Evolutionary conservation across 2,888 invertebrate species (phyloP), one percentile per base, ranked within the genome.

Genomic region (Habroteleia sp.): DNA sequence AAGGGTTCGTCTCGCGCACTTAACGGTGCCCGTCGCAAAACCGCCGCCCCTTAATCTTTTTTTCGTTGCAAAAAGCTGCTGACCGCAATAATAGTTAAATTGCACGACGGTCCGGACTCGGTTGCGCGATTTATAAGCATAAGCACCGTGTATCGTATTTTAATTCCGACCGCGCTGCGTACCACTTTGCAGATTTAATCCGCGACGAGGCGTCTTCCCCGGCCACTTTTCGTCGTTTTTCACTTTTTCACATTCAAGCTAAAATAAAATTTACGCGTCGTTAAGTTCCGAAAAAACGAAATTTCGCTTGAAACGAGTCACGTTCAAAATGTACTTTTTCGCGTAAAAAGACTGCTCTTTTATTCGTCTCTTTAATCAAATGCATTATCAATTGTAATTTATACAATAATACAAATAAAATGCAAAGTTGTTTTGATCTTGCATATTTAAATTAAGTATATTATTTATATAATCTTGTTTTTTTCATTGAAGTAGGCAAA

Each of bases 31-130:
- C n/a, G n/a, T n/a, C n/a, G n/a, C n/a, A n/a, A n/a, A n/a, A n/a
- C n/a, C n/a, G n/a, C n/a, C n/a, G n/a, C 37, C 44, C 46, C 31
- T 25, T 35, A 11, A 39, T 16, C 39, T 23, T 27, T 60, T 52
- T 60, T 60, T 37, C 52, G 25, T 23, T 56, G 29, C 8, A 48
- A 68, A 60, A 68, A 60, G 46, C 54, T 39, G 37, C 65, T 46
- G 52, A 52, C 54, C 54, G 54, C 54, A 46, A 46, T 66, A 48
- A 46, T 56, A 66, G 46, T 66, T 44, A 41, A 56, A 48, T 66
- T 41, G 35, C 31, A 17, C 39, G 13, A 25, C 35, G 41, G n/a
- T 13, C 52, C 63, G 42, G 50, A 27, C 29, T 42, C 25, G 6
- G n/a, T 25, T n/a, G n/a, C 25, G 11, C 63, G 33, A 65, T 65